phyloP scores from a whole-genome alignment of 2,888 invertebrate genomes.

The Dromius quadrimaculatus region DNA sequence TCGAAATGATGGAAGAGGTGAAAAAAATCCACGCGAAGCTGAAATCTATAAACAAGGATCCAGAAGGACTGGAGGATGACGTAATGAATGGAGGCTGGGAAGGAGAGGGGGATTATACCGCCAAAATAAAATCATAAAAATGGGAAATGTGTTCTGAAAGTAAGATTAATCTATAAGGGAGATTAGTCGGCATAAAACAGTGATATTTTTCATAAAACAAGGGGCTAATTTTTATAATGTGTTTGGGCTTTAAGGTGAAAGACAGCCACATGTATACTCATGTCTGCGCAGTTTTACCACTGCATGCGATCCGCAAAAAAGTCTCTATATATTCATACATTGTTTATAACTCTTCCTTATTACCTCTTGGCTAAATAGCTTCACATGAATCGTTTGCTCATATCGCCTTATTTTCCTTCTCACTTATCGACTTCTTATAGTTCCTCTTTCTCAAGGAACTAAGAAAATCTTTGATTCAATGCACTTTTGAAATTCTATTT shows the following conservation, averaged over 20 bases:
- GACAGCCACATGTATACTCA: conserved; percentile 21
- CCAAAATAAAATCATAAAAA: conserved; percentile 52
- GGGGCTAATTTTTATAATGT: conserved; percentile 50
- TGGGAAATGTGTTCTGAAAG: conserved; percentile 51
- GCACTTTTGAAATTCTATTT: too few species aligned
- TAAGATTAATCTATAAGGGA: conserved; percentile 52
- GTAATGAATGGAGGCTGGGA: conserved; percentile 2
- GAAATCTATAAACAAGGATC: conserved; percentile 50
- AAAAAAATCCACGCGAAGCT: conserved; percentile 38
- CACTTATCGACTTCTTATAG: not conserved
- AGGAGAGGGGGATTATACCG: conserved; percentile 36
- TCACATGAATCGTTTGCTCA: not conserved
- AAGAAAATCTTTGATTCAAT: too few species aligned
- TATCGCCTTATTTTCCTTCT: not conserved
- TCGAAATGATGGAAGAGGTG: conserved; percentile 47
- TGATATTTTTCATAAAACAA: conserved; percentile 47
- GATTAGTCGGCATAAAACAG: conserved; percentile 44
- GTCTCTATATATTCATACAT: not conserved
- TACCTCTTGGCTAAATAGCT: not conserved
- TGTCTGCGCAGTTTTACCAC: not conserved
- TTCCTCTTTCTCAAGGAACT: too few species aligned
- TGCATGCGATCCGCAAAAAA: not conserved
- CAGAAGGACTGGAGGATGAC: conserved; percentile 29
- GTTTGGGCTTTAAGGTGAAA: conserved; percentile 37
- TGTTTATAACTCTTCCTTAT: not conserved